phyloP scores from a whole-genome alignment of 2,888 invertebrate species.

The Cistogaster globosa region DNA sequence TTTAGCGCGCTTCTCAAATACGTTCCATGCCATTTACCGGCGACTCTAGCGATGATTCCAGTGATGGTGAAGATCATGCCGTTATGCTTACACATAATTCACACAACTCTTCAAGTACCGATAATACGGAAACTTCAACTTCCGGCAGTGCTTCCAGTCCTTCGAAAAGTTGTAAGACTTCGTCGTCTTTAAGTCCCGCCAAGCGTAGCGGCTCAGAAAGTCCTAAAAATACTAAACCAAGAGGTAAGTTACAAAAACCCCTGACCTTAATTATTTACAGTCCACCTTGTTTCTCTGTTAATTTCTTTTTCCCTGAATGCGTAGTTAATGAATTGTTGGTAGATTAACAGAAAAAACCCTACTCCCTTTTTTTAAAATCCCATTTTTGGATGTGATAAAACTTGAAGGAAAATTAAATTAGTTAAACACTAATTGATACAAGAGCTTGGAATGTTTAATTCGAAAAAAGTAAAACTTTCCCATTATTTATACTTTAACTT shows the following conservation, averaged over 20 bases:
- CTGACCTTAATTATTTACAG: neutral
- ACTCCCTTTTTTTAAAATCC: slow-evolving; percentile 17
- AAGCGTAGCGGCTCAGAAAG: slow-evolving; percentile 92
- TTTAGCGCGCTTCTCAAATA: slow-evolving; percentile 95
- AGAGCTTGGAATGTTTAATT: slow-evolving; percentile 3
- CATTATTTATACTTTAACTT: neutral
- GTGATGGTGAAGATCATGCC: slow-evolving; percentile 91
- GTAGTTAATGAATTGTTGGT: slow-evolving; percentile 73
- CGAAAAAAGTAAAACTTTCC: neutral
- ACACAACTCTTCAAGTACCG: slow-evolving; percentile 84
- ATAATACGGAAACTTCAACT: slow-evolving; percentile 85
- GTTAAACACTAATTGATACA: slow-evolving; percentile 32
- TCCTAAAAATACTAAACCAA: slow-evolving; percentile 89
- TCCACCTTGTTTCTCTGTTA: neutral
- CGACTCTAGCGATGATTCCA: slow-evolving; percentile 97
- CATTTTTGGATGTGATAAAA: slow-evolving; percentile 39
- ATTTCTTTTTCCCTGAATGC: slow-evolving; percentile 58
- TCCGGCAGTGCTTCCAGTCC: slow-evolving; percentile 90
- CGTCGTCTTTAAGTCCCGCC: slow-evolving; percentile 92
- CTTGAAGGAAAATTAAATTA: neutral
- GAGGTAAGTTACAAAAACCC: slow-evolving; percentile 85
- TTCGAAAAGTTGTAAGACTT: slow-evolving; percentile 93
- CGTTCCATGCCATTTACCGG: slow-evolving; percentile 97
- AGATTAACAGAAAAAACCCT: slow-evolving; percentile 40
- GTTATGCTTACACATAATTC: slow-evolving; percentile 83